phyloP scores from a whole-genome alignment of 2,113 vertebrate species.

The Calidris pygmaea region DNA sequence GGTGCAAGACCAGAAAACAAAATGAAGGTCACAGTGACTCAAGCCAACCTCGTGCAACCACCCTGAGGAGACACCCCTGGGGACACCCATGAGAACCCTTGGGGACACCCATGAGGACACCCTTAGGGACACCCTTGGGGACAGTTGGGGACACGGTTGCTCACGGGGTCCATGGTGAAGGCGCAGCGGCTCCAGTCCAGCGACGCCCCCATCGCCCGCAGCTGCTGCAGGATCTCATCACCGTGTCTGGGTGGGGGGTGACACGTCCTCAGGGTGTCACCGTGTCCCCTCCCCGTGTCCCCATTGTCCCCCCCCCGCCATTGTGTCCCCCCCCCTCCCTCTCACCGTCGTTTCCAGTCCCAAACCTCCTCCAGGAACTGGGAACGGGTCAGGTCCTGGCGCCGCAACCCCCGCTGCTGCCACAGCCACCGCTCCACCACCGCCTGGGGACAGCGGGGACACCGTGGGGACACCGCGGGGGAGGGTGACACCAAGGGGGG shows the following conservation, averaged over 20 bases:
- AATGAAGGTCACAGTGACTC: no score
- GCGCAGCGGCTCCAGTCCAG: conserved; percentile 76
- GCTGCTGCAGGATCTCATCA: neutral
- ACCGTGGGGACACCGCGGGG: conserved; percentile 73
- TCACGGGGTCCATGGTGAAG: neutral
- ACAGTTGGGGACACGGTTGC: neutral
- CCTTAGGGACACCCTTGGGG: no score
- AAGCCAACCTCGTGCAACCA: no score
- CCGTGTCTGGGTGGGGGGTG: neutral
- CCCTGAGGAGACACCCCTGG: no score
- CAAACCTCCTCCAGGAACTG: neutral
- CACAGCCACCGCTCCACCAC: conserved; percentile 49
- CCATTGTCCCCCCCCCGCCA: no score
- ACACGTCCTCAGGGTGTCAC: neutral
- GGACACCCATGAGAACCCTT: no score
- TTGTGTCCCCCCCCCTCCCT: neutral
- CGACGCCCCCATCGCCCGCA: conserved; percentile 10
- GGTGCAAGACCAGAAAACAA: no score
- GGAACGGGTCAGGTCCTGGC: neutral
- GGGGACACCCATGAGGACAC: no score
- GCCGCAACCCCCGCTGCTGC: neutral
- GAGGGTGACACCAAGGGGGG: neutral
- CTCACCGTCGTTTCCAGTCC: neutral
- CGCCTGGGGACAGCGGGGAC: conserved; percentile 73
- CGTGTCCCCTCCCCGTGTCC: no score